Conservation (phyloP, 2,113 vertebrate genomes). For the Fregata magnificens region DNA sequence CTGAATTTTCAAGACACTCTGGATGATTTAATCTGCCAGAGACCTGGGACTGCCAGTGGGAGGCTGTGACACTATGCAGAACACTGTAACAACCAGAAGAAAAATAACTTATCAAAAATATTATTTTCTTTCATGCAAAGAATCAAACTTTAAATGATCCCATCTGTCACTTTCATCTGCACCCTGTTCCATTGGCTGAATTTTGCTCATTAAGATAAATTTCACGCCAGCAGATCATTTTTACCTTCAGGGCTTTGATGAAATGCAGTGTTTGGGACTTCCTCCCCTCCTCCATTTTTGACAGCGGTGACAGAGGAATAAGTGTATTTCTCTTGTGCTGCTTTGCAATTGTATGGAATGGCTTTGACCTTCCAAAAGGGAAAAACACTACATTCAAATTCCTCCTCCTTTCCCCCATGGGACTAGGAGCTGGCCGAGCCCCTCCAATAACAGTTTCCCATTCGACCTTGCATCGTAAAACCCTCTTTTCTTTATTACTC, state of each 20-base stretch:
- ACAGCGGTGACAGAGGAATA: neutral
- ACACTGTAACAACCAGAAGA: slow-evolving; percentile 52
- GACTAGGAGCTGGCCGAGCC: neutral
- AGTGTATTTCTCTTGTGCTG: neutral
- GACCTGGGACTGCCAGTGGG: neutral
- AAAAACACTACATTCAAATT: neutral
- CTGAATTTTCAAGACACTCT: neutral
- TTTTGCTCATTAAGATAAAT: slow-evolving; percentile 77
- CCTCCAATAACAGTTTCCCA: neutral
- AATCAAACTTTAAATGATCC: slow-evolving; percentile 72
- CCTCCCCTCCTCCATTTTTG: neutral
- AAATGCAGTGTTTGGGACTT: slow-evolving; percentile 27
- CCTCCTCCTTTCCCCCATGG: neutral
- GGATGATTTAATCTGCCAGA: neutral
- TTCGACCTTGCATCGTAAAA: neutral
- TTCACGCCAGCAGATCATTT: slow-evolving; percentile 63
- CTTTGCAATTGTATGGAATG: slow-evolving; percentile 1
- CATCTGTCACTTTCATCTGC: slow-evolving; percentile 74
- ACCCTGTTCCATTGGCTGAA: slow-evolving; percentile 67
- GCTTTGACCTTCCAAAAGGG: slow-evolving; percentile 39
- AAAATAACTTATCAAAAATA: slow-evolving; percentile 65
- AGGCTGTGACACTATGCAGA: slow-evolving; percentile 10
- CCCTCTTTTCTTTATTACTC: slow-evolving; percentile 10
- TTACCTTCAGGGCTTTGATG: slow-evolving; percentile 66
- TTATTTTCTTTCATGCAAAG: slow-evolving; percentile 60